Evolutionary conservation across 2,797 vertebrate genomes (phyloP), one percentile per base, ranked within the genome.

Genomic region (Danionella dracula): DNA sequence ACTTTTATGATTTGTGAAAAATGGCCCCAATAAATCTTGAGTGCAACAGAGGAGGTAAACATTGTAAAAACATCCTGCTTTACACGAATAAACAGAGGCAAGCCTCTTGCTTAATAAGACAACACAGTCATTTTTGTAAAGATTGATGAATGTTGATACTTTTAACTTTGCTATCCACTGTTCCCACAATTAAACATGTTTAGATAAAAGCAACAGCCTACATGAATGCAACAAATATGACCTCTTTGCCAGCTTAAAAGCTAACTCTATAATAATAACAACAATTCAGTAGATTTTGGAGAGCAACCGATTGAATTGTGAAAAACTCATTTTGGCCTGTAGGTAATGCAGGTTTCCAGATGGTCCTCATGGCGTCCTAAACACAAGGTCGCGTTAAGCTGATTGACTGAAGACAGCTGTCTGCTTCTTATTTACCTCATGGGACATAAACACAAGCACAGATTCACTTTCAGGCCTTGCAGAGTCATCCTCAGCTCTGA

Each of bases 401-500:
- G 56, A 73, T 48, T 56, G 42, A 72, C 45, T 23, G 66, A 38
- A 38, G 55, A 53, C 50, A 69, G 66, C 61, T 76, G 70, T 63
- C 66, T 45, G 32, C 50, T 19, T 49, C 64, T 66, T 59, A 70
- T 67, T 66, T 57, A 51, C 53, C 57, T 61, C 66, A 37, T 11
- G 31, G 48, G 53, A 49, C 54, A 53, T 27, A 20, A 31, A 51
- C 23, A 42, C 48, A 53, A 31, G 51, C 35, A 49, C 55, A 12
- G 50, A 11, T 59, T 59, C 29, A 59, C 41, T 59, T 45, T 45
- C 50, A 15, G 27, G 35, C 17, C 58, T 57, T 37, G 41, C 34
- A 45, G 42, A 16, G 34, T 38, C 49, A 44, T 50, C 41, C 19
- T 48, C 15, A 37, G 16, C 10, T 4, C 23, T 38, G 15, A 23